Evolutionary conservation across 1,140 invertebrate species (phyloP).

Genomic region (Charaxes varanes): DNA sequence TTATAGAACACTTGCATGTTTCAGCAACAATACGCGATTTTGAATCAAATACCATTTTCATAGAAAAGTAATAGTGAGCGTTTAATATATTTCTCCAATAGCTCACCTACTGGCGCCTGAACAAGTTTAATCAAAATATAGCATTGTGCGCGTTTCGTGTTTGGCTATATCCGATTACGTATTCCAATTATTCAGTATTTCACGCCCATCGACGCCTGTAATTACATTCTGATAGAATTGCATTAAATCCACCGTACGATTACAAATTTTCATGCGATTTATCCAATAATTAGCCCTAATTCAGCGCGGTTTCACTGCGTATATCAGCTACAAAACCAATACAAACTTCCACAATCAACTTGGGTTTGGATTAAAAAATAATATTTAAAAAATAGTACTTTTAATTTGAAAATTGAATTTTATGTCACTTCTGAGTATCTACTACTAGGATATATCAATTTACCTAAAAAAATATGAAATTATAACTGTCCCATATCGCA

Average conservation of each 20-base stretch:
- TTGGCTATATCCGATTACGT: slow-evolving; percentile 51
- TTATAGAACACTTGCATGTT: too few species aligned
- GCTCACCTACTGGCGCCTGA: slow-evolving; percentile 13
- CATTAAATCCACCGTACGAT: slow-evolving; percentile 55
- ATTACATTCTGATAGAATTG: slow-evolving; percentile 68
- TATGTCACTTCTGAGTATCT: too few species aligned
- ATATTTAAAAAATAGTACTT: too few species aligned
- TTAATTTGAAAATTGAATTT: too few species aligned
- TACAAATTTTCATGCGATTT: slow-evolving; percentile 65
- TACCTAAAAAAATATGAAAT: too few species aligned
- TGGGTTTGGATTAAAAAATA: too few species aligned
- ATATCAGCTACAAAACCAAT: slow-evolving; percentile 21
- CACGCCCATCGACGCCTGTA: slow-evolving; percentile 62
- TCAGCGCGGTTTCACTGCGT: slow-evolving; percentile 30
- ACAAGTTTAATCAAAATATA: slow-evolving; percentile 27
- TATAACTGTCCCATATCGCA: too few species aligned
- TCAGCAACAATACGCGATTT: slow-evolving; percentile 4
- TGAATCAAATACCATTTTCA: slow-evolving; percentile 5
- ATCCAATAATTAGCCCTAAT: slow-evolving; percentile 62
- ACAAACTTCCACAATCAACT: too few species aligned
- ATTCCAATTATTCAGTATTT: slow-evolving; percentile 69
- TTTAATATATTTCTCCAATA: slow-evolving; percentile 17
- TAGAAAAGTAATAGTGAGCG: slow-evolving; percentile 5
- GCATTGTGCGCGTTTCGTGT: slow-evolving; percentile 30
- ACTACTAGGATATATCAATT: too few species aligned